These are phyloP conservation scores for Phyllotreta cruciferae DNA, from an alignment of 2,888 invertebrate species.

Conservation along the genomic window DNA sequence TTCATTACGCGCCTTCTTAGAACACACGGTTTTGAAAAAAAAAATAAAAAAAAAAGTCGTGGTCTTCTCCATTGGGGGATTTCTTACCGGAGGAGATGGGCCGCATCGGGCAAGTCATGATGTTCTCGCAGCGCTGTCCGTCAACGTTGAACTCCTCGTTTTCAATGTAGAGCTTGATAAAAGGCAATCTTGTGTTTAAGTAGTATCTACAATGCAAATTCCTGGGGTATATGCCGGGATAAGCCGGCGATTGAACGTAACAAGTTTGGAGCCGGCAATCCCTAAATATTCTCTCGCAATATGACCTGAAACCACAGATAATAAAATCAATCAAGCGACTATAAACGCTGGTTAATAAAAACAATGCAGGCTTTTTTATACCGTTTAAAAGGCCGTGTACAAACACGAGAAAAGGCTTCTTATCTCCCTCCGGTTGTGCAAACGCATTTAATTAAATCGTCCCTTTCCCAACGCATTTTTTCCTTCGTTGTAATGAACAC, in stretches of 20 bases:
- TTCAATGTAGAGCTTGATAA: constrained; percentile 90
- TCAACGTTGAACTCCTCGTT: constrained; percentile 95
- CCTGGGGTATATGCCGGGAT: constrained; percentile 90
- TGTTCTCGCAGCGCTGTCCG: constrained; percentile 91
- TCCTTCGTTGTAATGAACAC: no score
- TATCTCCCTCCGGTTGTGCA: no score
- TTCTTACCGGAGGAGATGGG: constrained; percentile 85
- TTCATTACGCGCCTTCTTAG: no score
- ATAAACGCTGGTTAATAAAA: neutral
- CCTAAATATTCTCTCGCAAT: constrained; percentile 86
- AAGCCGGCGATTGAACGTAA: constrained; percentile 92
- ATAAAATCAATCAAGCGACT: constrained; percentile 24
- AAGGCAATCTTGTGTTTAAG: constrained; percentile 85
- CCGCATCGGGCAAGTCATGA: constrained; percentile 93
- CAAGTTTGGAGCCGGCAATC: constrained; percentile 91
- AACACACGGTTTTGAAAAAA: no score
- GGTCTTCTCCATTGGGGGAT: no score
- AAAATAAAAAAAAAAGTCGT: no score
- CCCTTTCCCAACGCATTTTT: no score
- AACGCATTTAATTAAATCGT: no score
- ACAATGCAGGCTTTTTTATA: no score
- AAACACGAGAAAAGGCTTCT: neutral
- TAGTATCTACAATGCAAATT: constrained; percentile 91
- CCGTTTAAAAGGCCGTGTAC: constrained; percentile 1
- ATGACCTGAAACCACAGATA: constrained; percentile 71